Evolutionary conservation across 2,113 vertebrate genomes (phyloP).

Genomic region (Herpetotheres cachinnans): DNA sequence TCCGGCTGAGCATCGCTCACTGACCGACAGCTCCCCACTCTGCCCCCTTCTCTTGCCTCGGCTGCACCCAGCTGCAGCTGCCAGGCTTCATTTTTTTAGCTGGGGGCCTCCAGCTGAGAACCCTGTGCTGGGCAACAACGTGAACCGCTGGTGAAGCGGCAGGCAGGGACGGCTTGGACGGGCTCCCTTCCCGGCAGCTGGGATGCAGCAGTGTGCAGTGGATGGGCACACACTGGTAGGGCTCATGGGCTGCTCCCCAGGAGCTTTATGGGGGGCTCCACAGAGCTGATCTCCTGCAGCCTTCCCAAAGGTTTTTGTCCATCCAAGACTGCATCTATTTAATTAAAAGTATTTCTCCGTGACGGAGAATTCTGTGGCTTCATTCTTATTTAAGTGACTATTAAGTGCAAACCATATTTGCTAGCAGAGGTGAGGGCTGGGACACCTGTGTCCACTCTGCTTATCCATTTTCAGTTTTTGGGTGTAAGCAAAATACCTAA

Average conservation of each 20-base stretch:
- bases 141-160: not conserved
- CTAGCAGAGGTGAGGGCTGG: not conserved
- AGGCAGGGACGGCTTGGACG: not conserved
- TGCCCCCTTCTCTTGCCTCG: accelerated
- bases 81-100: not conserved
- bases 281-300: not conserved
- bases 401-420: not conserved
- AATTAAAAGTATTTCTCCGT: not conserved
- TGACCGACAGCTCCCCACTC: accelerated
- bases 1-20: not conserved
- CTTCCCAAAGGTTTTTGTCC: not conserved
- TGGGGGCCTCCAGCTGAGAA: not conserved
- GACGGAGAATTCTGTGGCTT: not conserved
- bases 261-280: not conserved
- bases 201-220: accelerated
- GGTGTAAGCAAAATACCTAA: not conserved
- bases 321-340: accelerated
- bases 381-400: not conserved
- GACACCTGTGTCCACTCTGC: not conserved
- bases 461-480: not conserved
- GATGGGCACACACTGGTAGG: not conserved
- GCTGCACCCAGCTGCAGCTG: not conserved
- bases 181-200: not conserved
- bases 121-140: not conserved
- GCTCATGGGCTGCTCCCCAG: not conserved